These are phyloP conservation scores for Eciton burchellii DNA, from an alignment of 1,140 invertebrate species.

Conservation along the genomic window DNA sequence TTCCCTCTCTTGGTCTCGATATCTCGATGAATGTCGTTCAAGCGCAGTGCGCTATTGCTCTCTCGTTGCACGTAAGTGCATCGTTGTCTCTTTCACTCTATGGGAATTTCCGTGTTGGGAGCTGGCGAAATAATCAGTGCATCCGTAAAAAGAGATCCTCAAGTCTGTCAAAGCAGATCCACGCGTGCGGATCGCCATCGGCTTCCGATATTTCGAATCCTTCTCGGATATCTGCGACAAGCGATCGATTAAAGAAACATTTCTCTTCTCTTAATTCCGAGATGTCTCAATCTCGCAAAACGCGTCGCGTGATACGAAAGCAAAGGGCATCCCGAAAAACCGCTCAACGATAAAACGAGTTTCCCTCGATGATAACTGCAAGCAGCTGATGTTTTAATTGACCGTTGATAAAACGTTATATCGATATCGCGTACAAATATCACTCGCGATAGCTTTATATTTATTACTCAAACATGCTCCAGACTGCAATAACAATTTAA, in stretches of 20 bases:
- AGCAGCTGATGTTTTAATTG: too few species aligned
- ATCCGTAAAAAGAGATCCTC: neutral
- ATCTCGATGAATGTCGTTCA: slow-evolving; percentile 64
- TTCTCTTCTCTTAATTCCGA: neutral
- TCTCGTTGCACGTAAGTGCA: slow-evolving; percentile 25
- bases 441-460: too few species aligned
- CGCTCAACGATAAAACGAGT: neutral
- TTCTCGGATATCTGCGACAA: slow-evolving; percentile 9
- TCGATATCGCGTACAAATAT: too few species aligned
- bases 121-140: slow-evolving; percentile 44
- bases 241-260: neutral
- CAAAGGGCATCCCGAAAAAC: neutral
- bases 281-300: too few species aligned
- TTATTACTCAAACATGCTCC: too few species aligned
- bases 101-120: slow-evolving; percentile 13
- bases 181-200: neutral
- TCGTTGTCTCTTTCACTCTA: slow-evolving; percentile 53
- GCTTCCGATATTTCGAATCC: too few species aligned
- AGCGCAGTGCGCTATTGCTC: slow-evolving; percentile 56
- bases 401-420: too few species aligned
- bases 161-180: too few species aligned
- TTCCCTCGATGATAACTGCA: too few species aligned
- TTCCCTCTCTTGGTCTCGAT: slow-evolving; percentile 19
- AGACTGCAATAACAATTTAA: too few species aligned
- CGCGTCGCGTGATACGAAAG: too few species aligned